phyloP scores from a whole-genome alignment of 2,113 vertebrate species.

The Meriones unguiculatus region DNA sequence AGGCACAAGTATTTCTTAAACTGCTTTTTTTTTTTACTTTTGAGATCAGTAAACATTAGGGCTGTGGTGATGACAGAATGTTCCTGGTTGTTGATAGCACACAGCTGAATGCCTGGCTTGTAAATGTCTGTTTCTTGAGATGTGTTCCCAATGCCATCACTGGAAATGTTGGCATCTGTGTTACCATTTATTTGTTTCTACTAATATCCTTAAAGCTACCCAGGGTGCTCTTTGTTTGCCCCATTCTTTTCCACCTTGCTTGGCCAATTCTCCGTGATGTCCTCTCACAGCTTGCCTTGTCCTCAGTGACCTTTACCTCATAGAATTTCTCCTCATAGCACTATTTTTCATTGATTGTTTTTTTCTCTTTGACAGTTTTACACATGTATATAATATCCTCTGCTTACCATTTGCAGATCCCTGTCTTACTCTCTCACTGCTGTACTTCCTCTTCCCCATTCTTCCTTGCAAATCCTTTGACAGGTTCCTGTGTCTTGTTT shows the following conservation, averaged over 20 bases:
- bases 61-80: not conserved
- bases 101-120: not conserved
- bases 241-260: not conserved
- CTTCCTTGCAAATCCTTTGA: not conserved
- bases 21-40: not conserved
- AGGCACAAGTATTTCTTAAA: not conserved
- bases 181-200: not conserved
- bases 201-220: not conserved
- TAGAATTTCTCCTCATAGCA: not conserved
- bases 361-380: not conserved
- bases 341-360: not conserved
- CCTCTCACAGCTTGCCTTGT: not conserved
- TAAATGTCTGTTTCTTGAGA: not conserved
- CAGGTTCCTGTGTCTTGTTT: not conserved
- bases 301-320: not conserved
- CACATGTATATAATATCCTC: too few species aligned
- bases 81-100: fast-evolving
- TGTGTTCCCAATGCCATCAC: too few species aligned
- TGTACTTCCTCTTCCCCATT: not conserved
- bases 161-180: not conserved
- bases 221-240: fast-evolving
- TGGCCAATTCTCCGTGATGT: not conserved
- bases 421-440: not conserved
- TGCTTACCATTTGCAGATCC: not conserved
- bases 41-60: not conserved